These are phyloP conservation scores for Drosophila kurseongensis DNA, from an alignment of 1,140 invertebrate species.

Conservation along the genomic window DNA sequence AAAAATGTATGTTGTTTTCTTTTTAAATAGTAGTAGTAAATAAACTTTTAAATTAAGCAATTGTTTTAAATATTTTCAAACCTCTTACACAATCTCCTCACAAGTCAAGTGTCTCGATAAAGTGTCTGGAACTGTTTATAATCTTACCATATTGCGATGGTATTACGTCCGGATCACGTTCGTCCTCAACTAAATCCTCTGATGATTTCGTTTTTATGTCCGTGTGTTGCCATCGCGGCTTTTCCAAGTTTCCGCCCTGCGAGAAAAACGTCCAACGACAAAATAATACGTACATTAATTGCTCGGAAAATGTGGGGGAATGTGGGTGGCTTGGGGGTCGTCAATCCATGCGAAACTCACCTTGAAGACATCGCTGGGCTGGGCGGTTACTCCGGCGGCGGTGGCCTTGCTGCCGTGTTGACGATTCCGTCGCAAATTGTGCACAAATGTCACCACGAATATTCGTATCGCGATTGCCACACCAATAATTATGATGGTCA, in stretches of 20 bases:
- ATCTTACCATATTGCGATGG: slow-evolving; percentile 89
- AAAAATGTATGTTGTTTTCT: too few relatives aligned
- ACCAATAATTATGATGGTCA: slow-evolving; percentile 84
- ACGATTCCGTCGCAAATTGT: slow-evolving; percentile 82
- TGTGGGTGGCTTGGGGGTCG: not conserved
- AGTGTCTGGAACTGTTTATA: slow-evolving; percentile 24
- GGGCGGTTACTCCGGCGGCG: slow-evolving; percentile 62
- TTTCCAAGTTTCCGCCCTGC: slow-evolving; percentile 75
- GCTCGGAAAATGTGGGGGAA: slow-evolving; percentile 9
- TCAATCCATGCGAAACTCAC: slow-evolving; percentile 33
- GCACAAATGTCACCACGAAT: slow-evolving; percentile 79
- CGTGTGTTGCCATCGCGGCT: slow-evolving; percentile 84
- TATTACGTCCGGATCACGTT: slow-evolving; percentile 90
- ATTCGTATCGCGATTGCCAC: slow-evolving; percentile 82
- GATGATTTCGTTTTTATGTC: slow-evolving; percentile 84
- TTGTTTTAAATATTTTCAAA: too few relatives aligned
- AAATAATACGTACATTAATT: slow-evolving; percentile 43
- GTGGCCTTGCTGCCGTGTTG: slow-evolving; percentile 78
- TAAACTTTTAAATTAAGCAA: too few relatives aligned
- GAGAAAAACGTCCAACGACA: not conserved
- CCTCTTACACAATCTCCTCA: too few relatives aligned
- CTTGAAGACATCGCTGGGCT: slow-evolving; percentile 79
- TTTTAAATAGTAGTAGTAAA: too few relatives aligned
- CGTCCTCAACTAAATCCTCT: slow-evolving; percentile 85
- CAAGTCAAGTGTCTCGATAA: slow-evolving; percentile 9